Evolutionary conservation across 2,113 vertebrate species (phyloP).

Genomic region (Lophotis ruficrista): DNA sequence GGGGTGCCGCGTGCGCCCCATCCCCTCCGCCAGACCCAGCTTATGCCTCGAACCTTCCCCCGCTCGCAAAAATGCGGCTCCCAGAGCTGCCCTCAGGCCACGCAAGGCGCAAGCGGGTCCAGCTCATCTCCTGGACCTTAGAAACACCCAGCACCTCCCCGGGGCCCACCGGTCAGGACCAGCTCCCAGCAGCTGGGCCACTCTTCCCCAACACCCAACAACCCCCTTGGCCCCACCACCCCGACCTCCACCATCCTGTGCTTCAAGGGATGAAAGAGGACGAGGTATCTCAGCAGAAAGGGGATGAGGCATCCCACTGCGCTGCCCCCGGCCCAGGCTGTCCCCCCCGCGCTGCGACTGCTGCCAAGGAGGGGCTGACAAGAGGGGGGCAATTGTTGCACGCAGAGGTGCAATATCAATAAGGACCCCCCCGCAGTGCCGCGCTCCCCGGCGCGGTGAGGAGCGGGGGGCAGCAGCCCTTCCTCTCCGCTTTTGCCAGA

Average conservation of each 20-base stretch:
- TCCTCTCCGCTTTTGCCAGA: background rate
- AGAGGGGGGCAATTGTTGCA: background rate
- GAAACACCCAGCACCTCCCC: background rate
- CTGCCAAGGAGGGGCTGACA: background rate
- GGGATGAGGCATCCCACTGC: background rate
- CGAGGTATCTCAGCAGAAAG: background rate
- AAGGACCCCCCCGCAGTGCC: background rate
- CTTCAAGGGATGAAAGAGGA: background rate
- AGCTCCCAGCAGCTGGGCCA: background rate
- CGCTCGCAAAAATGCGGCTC: background rate
- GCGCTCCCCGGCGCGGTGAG: accelerated
- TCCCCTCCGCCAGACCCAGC: background rate
- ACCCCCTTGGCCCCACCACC: background rate
- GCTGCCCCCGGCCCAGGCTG: too few relatives aligned
- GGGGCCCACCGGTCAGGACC: background rate
- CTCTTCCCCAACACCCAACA: background rate
- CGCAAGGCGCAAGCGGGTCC: background rate
- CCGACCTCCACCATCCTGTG: accelerated
- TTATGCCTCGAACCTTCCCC: background rate
- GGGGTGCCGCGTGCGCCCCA: background rate
- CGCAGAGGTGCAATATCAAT: accelerated
- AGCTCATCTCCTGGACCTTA: background rate
- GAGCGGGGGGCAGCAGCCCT: background rate
- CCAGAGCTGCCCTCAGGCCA: background rate
- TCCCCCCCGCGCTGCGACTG: too few relatives aligned